Evolutionary conservation across 1,140 invertebrate species (phyloP), one percentile per base, ranked within the genome.

Genomic region (Brachystomella parvula): DNA sequence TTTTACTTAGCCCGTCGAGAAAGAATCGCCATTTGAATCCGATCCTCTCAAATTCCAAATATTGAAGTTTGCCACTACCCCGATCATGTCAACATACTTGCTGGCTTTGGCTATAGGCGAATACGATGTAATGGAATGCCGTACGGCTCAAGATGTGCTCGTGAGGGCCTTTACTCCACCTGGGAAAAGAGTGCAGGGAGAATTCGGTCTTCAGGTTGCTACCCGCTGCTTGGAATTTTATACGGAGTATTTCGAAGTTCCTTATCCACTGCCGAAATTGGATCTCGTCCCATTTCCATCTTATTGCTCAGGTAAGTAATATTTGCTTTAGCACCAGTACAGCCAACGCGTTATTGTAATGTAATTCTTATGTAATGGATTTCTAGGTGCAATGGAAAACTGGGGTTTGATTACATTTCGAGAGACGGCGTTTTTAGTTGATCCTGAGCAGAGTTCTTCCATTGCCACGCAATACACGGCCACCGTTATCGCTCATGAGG

Each of bases 61-160:
- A 2, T 79, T 95, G 17, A 83, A 83, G 58, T 98, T 95, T 77
- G 86, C 89, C 69, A 86, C 82, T 63, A 92, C 92, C 1, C 92
- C 94, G 0, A 85, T 93, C 63, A 98, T 98, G 96, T 95, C 93
- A 0, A 97, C 95, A 0, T 98, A 98, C 76, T 79, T 98, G 60
- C 86, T 98, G 47, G 95, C 94, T 0, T 85, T 90, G 53, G 89
- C 95, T 1, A 86, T 97, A 3, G 94, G 94, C 32, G 92, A 97
- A 78, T 96, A 90, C 78, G 94, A 97, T 78, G 94, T 86, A 78
- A 84, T 97, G 2, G 94, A 97, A 77, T 85, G 84, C 66, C 86
- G 78, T 70, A 47, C 58, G 30, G 87, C 88, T 0, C 79, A 79
- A 17, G 89, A 94, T 79, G 91, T 94, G 15, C 70, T 87, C 29